phyloP scores from a whole-genome alignment of 92 coral and sea anemone species.

The Porites rus region DNA sequence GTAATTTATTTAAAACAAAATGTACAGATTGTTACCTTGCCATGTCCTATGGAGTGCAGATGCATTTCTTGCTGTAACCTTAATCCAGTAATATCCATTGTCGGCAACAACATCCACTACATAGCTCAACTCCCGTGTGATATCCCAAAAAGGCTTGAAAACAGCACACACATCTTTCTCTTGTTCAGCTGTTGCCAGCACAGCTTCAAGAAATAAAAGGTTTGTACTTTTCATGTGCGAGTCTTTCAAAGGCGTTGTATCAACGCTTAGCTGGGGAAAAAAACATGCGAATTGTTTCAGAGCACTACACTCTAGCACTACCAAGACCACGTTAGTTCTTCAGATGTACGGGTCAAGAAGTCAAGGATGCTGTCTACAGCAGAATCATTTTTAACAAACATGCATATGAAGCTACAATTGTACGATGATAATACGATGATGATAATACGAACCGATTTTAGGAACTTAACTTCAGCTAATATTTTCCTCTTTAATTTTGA shows the following conservation, averaged over 20 bases:
- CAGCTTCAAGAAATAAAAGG: constrained; percentile 83
- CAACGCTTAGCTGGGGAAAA: constrained; percentile 47
- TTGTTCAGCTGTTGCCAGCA: constrained; percentile 70
- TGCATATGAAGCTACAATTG: not conserved
- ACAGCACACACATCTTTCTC: constrained; percentile 64
- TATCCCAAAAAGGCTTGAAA: constrained; percentile 62
- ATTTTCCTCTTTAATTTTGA: constrained; percentile 71
- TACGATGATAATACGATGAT: no score
- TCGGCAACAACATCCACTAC: constrained; percentile 82
- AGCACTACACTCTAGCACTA: not conserved
- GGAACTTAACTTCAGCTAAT: constrained; percentile 75
- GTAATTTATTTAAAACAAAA: not conserved
- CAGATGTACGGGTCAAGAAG: no score
- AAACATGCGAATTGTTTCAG: not conserved
- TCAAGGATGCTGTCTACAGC: not conserved
- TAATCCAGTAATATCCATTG: constrained; percentile 77
- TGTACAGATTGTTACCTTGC: constrained; percentile 67
- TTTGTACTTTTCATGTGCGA: constrained; percentile 90
- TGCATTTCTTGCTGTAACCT: constrained; percentile 94
- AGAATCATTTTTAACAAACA: not conserved
- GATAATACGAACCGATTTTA: constrained; percentile 51
- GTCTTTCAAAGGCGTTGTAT: constrained; percentile 50
- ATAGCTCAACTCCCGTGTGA: not conserved
- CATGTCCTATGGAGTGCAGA: constrained; percentile 84
- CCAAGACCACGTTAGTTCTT: no score